phyloP scores from a whole-genome alignment of 1,140 invertebrate species.

The Diorhabda carinulata region DNA sequence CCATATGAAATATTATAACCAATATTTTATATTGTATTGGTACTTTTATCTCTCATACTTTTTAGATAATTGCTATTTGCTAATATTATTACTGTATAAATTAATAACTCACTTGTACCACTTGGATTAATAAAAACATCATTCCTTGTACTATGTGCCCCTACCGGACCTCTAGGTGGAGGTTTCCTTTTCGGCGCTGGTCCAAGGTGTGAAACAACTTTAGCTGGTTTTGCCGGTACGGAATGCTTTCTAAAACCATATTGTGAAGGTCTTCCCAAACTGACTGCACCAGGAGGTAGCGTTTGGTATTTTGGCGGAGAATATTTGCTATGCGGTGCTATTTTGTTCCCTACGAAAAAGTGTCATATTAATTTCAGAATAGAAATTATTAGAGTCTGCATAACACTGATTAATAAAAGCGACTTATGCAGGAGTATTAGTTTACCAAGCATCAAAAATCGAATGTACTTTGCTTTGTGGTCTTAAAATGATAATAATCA shows the following conservation, averaged over 20 bases:
- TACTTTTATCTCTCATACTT: too few relatives aligned
- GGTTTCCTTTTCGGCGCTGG: constrained; percentile 9
- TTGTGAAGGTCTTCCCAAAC: constrained; percentile 1
- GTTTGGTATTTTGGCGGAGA: constrained; percentile 5
- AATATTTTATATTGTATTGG: too few relatives aligned
- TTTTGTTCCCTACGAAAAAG: not conserved
- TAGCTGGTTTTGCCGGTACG: not conserved
- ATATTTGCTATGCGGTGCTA: constrained; percentile 4
- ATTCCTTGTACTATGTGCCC: constrained; percentile 4
- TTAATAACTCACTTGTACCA: not conserved
- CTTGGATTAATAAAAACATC: constrained; percentile 8
- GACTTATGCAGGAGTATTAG: too few relatives aligned
- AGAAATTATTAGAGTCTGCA: too few relatives aligned
- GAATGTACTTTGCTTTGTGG: too few relatives aligned
- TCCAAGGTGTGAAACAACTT: not conserved
- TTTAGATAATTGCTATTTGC: too few relatives aligned
- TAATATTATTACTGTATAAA: too few relatives aligned
- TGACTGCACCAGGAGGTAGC: not conserved
- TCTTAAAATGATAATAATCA: too few relatives aligned
- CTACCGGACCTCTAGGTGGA: not conserved
- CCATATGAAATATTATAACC: too few relatives aligned
- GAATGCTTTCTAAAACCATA: constrained; percentile 13
- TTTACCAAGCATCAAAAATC: too few relatives aligned
- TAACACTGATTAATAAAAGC: too few relatives aligned
- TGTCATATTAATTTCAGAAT: not conserved